Evolutionary conservation across 1,140 invertebrate species (phyloP), one percentile per base, ranked within the genome.

Genomic region (Aethina tumida): DNA sequence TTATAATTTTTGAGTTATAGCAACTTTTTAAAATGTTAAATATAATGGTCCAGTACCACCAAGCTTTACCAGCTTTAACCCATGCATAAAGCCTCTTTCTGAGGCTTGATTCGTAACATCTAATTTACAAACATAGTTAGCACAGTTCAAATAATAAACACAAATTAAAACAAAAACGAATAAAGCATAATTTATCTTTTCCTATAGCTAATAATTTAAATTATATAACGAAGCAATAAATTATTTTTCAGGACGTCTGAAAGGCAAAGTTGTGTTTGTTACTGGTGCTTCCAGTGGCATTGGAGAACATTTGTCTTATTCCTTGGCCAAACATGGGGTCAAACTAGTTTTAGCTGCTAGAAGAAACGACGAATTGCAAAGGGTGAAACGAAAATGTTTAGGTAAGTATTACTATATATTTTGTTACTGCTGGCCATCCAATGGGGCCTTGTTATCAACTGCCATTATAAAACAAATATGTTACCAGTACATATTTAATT

Each of bases 281-380:
- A 90, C 84, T 2, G 88, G 90, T 24, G 84, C 87, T 7, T 92
- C 87, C 0, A 86, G 83, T 66, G 89, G 90, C 13, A 91, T 93
- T 50, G 90, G 90, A 8, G 82, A 88, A 65, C 58, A 74, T 43
- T 59, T 88, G 30, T 83, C 86, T 0, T 70, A 84, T 38, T 69
- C 70, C 17, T 62, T 91, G 20, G 82, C 87, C 3, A 72, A 69
- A 49, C 63, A 68, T 44, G 79, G 79, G 6, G 79, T 77, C 9
- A 79, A 78, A 55, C 54, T 94, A 14, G 71, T 84, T 7, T 55
- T 93, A 7, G 79, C 84, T n/a, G 84, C 88, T 1, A 69, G 87
- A 21, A 70, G 79, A 43, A 62, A 69, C 53, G 56, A 67, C n/a
- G 75, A 84, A 58, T 64, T 94, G n/a, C 64, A 85, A 47, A 59